Base-by-base conservation (phyloP, 2,797 vertebrate species). In the Enteromius anoplus region DNA sequence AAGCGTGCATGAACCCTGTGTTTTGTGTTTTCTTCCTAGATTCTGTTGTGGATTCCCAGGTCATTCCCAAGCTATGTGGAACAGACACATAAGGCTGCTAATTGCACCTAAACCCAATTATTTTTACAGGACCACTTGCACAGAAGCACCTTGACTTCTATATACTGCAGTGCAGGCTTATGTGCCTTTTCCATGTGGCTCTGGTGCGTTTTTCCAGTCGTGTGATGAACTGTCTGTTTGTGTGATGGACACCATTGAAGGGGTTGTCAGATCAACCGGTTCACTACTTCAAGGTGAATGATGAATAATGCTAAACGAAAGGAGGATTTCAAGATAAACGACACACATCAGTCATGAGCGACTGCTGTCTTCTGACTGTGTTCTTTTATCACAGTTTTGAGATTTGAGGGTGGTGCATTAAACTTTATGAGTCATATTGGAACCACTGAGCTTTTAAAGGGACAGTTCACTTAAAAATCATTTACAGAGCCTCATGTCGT, bases 161-260 rank as follows among this genome's bases (percentile, higher is more conserved):
- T 34, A n/a, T n/a, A 32, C 45, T 62, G 15, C 17, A 80, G 49
- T 21, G 45, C 15, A 72, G 47, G 17, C 73, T 78, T 58, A 68
- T 84, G 49, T 29, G n/a, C 62, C 80, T 86, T 85, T 80, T 85
- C 81, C 15, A 70, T 68, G 23, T 70, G 51, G 53, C 75, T 77
- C 60, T 83, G 49, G 82, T 88, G 83, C 85, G 70, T 45, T 82
- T 87, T 55, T 78, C 73, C 42, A 79, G 86, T 78, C 51, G 64
- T 89, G 73, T 83, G 69, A 86, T 23, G 17, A 81, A 81, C 80
- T 86, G 80, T 88, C 75, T 86, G 84, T 87, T 75, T 91, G 90
- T 93, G 92, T 89, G 49, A 82, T 40, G 17, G 69, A 82, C 87
- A 92, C 90, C 79, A 80, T 77, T 84, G 21, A 70, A 65, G 17